Evolutionary conservation across 2,888 invertebrate genomes (phyloP), one percentile per base, ranked within the genome.

Genomic region (Ornithoptera alexandrae): DNA sequence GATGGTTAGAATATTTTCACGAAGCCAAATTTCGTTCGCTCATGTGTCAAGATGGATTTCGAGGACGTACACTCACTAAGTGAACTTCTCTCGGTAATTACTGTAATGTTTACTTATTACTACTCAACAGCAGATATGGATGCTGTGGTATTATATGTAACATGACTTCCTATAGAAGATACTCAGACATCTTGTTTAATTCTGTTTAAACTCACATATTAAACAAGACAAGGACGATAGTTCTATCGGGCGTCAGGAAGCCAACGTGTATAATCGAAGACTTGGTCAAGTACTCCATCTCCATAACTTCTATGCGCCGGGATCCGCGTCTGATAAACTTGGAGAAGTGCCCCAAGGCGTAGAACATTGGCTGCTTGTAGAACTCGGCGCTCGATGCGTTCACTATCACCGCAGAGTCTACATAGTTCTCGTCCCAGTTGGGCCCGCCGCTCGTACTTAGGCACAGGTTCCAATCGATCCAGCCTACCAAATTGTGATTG

Each of bases 401-500:
- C 1, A 84, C 83, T 60, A 98, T 94, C 64, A 86, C 72, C 0
- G 97, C 94, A 0, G 97, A 93, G 87, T 98, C 97, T 0, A 97
- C 96, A 77, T 87, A 93, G 84, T 97, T 97, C 0, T 88, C 78
- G 0, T 92, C 93, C 94, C 95, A 97, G 78, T 94, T 96, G 1
- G 97, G 98, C 0, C 97, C 97, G 18, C 97, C 97, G 7, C 81
- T 62, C 76, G 89, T 80, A 83, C 97, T 90, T 39, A 98, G 86
- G 3, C 94, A 95, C 69, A 98, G 82, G 85, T 98, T 98, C 97
- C 97, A 98, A 83, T 98, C 97, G 0, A 96, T 89, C 97, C 97
- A 98, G 2, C 96, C 97, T 46, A 93, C 91, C 0, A 95, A 94
- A 89, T 95, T 95, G 82, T 96, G 93, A 73, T 95, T 94, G 6